Base-by-base conservation (phyloP, 2,113 vertebrate genomes). In the Microcebus lehilahytsara region DNA sequence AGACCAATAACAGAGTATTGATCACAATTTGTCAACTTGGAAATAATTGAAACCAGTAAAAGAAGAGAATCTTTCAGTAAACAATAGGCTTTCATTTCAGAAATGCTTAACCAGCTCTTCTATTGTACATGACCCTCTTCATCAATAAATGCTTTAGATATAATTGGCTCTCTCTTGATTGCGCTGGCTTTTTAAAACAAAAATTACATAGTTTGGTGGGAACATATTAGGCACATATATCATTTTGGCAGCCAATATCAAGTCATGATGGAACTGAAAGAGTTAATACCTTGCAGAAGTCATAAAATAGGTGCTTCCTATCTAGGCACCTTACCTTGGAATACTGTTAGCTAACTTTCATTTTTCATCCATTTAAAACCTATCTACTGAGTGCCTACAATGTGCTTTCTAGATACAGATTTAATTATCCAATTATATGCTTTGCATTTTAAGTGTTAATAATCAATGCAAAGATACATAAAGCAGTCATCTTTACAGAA, bases 1-100 rank as follows among this genome's bases (percentile, higher is more conserved):
- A 98, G 92, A 96, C 95, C 96, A 98, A 98, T 98, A 98, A 98
- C 87, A 97, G 95, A 98, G 97, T 98, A 98, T 99, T 98, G 98
- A 99, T 98, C 97, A 97, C 96, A 97, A 87, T 98, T 98, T 98
- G 96, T 97, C 97, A 98, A 97, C 96, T 96, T 97, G 56, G 95
- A 98, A 98, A 98, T 98, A 98, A 98, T n/a, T 98, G 66, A 98
- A 98, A 79, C 75, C 40, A 91, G 96, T 88, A 96, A 97, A 96
- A 87, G 96, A 93, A 64, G 37, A 96, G 84, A 95, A 27, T 67
- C 71, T 90, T 88, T 72, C 92, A 86, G 96, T 80, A 97, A 98
- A 98, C 94, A 97, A 97, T 95, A 67, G 93, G 78, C 89, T 94
- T 97, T 96, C 30, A 66, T 56, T 94, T 98, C 94, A 96, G 94